Conservation (phyloP, 2,888 invertebrate genomes). For the Ennomos erosarius region DNA sequence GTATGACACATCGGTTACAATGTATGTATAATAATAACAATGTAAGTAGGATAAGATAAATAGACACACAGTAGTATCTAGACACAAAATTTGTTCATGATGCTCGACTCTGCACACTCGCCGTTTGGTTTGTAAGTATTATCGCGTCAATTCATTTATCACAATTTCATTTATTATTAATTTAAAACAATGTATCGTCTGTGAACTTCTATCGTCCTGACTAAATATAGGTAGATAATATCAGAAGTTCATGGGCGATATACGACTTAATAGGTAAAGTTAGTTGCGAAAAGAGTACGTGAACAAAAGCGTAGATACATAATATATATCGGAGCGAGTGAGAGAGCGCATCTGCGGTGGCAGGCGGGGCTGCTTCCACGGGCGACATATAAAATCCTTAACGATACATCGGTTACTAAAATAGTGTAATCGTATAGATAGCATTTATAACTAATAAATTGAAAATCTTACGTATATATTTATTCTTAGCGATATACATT, state of each 20-base stretch:
- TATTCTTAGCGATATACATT: conserved; percentile 58
- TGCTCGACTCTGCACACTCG: not conserved
- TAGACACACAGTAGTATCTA: conserved; percentile 47
- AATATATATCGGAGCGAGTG: no score
- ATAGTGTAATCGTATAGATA: conserved; percentile 49
- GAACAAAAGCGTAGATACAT: no score
- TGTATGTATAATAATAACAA: conserved; percentile 22
- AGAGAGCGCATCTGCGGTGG: conserved; percentile 8
- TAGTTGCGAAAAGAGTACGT: no score
- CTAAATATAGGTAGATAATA: no score
- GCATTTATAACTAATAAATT: conserved; percentile 53
- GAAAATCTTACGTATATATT: conserved; percentile 69
- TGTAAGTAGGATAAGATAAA: conserved; percentile 33
- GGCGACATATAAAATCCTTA: conserved; percentile 57
- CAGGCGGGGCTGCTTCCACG: not conserved
- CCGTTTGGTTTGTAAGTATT: not conserved
- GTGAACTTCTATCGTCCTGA: no score
- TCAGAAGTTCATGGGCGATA: no score
- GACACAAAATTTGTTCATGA: conserved; percentile 45
- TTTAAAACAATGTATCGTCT: no score
- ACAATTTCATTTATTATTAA: not conserved
- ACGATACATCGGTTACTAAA: conserved; percentile 63
- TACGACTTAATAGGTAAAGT: no score
- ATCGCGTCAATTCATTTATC: conserved; percentile 1
- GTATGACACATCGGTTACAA: conserved; percentile 3